These are phyloP conservation scores for Margarornis squamiger DNA, from an alignment of 2,797 vertebrate species.

Conservation along the genomic window DNA sequence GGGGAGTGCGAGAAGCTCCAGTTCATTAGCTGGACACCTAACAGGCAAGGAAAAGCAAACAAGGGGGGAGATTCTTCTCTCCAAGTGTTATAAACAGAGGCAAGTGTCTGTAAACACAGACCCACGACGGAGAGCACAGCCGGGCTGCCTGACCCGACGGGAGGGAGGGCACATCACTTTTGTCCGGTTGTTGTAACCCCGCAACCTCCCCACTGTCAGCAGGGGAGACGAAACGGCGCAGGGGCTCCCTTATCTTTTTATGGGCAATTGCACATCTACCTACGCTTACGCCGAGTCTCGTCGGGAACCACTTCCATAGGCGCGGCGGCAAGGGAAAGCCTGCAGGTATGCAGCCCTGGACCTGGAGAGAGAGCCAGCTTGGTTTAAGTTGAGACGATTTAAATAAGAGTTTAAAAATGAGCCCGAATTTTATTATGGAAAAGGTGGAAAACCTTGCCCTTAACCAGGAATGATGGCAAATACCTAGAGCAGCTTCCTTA, in stretches of 20 bases:
- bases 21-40: neutral
- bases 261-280: constrained; percentile 26
- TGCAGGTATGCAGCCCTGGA: neutral
- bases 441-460: neutral
- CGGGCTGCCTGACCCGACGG: constrained; percentile 71
- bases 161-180: constrained; percentile 77
- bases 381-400: neutral
- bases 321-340: neutral
- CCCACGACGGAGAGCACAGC: constrained; percentile 10
- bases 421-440: neutral
- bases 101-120: constrained; percentile 77
- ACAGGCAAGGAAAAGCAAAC: constrained; percentile 27
- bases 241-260: constrained; percentile 56
- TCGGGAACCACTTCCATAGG: neutral
- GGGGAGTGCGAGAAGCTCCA: neutral
- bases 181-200: constrained; percentile 80
- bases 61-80: neutral
- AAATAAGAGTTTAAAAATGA: neutral
- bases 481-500: neutral
- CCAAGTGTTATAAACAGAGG: constrained; percentile 71
- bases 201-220: constrained; percentile 71
- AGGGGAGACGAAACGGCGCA: constrained; percentile 22
- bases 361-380: neutral
- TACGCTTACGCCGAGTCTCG: neutral
- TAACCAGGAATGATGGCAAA: neutral